A percentile compares a stretch with the other conserved stretches of the same genome.
phyloP scores from a whole-genome alignment of 1,140 invertebrate genomes.

The Megalonaias nervosa region DNA sequence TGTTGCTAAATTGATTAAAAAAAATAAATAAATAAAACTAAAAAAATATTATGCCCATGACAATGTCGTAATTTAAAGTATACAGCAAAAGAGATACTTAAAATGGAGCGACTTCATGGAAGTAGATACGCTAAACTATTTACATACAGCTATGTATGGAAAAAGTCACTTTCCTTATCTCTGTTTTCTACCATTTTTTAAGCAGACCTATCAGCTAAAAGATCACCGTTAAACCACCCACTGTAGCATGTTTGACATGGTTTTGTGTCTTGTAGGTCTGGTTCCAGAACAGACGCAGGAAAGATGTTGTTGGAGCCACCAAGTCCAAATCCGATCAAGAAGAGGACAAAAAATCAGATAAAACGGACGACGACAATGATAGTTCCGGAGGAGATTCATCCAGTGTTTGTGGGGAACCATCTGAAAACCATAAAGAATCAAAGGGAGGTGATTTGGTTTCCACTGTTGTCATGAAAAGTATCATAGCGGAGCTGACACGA shows the following conservation, averaged over 20 bases:
- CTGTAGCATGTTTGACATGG: background rate
- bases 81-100: no score
- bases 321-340: conserved; percentile 7
- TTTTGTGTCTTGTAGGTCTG: conserved; percentile 56
- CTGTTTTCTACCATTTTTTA: background rate
- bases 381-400: conserved; percentile 30
- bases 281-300: conserved; percentile 67
- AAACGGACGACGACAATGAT: conserved; percentile 29
- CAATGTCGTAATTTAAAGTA: no score
- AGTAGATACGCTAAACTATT: no score
- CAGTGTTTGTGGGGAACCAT: background rate
- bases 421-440: conserved; percentile 8
- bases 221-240: background rate
- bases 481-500: conserved; percentile 58
- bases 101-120: no score
- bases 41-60: no score
- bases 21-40: no score
- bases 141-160: no score
- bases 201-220: background rate
- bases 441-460: conserved; percentile 50
- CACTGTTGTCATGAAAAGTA: conserved; percentile 57
- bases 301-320: conserved; percentile 56
- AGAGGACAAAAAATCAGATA: conserved; percentile 33
- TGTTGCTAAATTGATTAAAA: no score
- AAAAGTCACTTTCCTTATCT: background rate